These are phyloP conservation scores for Sipha maydis DNA, from an alignment of 2,888 invertebrate species.

Conservation along the genomic window DNA sequence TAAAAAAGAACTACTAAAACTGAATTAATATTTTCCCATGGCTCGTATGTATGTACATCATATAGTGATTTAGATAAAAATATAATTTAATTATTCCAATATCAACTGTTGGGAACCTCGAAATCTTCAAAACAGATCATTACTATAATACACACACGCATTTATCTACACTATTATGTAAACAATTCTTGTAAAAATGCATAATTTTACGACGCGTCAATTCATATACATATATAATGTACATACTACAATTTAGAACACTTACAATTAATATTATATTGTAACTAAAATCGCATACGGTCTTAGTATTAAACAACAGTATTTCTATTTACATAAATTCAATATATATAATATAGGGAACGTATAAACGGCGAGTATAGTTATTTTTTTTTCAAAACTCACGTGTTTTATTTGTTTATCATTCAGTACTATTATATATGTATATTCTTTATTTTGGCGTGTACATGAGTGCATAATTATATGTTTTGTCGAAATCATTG, in stretches of 20 bases:
- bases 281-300: not conserved
- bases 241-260: not conserved
- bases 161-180: not conserved
- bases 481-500: constrained; percentile 46
- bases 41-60: not conserved
- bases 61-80: not conserved
- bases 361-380: not conserved
- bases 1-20: constrained; percentile 8
- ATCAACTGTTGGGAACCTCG: not conserved
- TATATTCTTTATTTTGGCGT: not conserved
- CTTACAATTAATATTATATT: not conserved
- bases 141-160: not conserved
- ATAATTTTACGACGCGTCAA: not conserved
- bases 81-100: constrained; percentile 5
- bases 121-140: not conserved
- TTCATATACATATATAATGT: not conserved
- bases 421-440: not conserved
- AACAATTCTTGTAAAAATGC: not conserved
- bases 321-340: not conserved
- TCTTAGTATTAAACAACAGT: not conserved
- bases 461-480: constrained; percentile 18
- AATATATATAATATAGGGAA: not conserved
- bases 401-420: not conserved
- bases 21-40: constrained; percentile 48
- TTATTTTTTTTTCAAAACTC: not conserved